phyloP scores from a whole-genome alignment of 2,888 invertebrate species.

The Megastigmus dorsalis region DNA sequence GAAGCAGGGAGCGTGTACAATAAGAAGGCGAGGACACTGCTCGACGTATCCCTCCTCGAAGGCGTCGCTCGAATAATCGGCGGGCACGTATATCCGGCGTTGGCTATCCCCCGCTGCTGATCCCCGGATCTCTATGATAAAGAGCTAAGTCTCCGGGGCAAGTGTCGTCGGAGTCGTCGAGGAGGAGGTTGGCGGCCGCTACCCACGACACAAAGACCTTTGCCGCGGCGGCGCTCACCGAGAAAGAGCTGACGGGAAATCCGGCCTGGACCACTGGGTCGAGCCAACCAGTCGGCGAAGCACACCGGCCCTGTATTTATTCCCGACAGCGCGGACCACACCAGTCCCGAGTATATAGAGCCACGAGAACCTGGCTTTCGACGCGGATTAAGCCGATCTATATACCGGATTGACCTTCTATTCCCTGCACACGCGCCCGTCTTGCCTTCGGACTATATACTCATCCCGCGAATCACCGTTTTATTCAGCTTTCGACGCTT shows the following conservation, averaged over 20 bases:
- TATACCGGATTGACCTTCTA: background rate
- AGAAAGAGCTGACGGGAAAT: background rate
- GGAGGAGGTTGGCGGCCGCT: too few relatives aligned
- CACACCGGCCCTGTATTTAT: conserved; percentile 13
- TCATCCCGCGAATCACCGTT: too few relatives aligned
- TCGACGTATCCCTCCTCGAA: too few relatives aligned
- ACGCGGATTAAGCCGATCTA: conserved; percentile 34
- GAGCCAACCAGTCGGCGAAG: too few relatives aligned
- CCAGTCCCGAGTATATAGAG: background rate
- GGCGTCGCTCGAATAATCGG: conserved; percentile 36
- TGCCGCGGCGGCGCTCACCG: too few relatives aligned
- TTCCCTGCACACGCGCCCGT: background rate
- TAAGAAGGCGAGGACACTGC: too few relatives aligned
- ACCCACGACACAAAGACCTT: too few relatives aligned
- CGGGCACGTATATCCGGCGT: background rate
- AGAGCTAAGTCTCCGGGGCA: conserved; percentile 23
- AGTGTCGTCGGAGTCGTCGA: background rate
- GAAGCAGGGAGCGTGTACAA: too few relatives aligned
- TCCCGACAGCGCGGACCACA: conserved; percentile 4
- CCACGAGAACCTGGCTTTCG: too few relatives aligned
- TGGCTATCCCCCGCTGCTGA: background rate
- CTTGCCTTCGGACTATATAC: too few relatives aligned
- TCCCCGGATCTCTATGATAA: conserved; percentile 38
- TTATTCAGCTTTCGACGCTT: too few relatives aligned
- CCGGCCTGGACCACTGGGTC: background rate